Evolutionary conservation across 2,888 invertebrate genomes (phyloP), one percentile per base, ranked within the genome.

Genomic region (Mesodorylaimus sp.): DNA sequence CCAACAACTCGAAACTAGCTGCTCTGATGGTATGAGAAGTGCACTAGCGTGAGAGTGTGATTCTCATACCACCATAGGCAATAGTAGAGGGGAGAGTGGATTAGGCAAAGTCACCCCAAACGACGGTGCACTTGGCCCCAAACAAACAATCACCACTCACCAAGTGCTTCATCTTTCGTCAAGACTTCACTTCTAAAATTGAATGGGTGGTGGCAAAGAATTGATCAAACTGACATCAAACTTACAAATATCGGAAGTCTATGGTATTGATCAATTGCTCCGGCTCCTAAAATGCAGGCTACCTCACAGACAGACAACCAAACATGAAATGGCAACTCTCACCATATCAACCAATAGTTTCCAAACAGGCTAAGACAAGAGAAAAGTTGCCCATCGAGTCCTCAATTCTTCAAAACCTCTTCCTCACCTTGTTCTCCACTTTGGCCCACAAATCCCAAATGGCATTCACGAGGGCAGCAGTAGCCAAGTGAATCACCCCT

Each of bases 381-480:
- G 48, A 24, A 10, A 45, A 42, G n/a, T 16, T 21, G n/a, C 13
- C 23, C 16, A 42, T 21, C 16, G 16, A 42, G 16, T 21, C 23
- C 23, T 16, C 13, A 16, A n/a, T 13, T n/a, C 19, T 13, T 44
- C 32, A 13, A 16, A 48, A 24, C 13, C 7, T 27, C n/a, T 13
- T 27, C 13, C 16, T 16, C 16, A 32, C 49, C 63, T 87, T 86
- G 32, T 76, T 74, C 65, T 83, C 80, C 7, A 82, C 69, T 59
- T 81, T 77, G 0, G 80, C 86, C 87, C 87, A 87, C 48, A 88
- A 69, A 67, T 89, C 89, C 88, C 88, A 89, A 2, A 88, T 66
- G 1, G 85, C 81, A 68, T 88, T 89, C n/a, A 86, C 69, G 48
- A 88, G 77, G 7, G 85, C 87, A 0, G 84, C 86, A 1, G 79